Conservation (phyloP, 2,113 vertebrate species). For the Notarius lentiginosus region DNA sequence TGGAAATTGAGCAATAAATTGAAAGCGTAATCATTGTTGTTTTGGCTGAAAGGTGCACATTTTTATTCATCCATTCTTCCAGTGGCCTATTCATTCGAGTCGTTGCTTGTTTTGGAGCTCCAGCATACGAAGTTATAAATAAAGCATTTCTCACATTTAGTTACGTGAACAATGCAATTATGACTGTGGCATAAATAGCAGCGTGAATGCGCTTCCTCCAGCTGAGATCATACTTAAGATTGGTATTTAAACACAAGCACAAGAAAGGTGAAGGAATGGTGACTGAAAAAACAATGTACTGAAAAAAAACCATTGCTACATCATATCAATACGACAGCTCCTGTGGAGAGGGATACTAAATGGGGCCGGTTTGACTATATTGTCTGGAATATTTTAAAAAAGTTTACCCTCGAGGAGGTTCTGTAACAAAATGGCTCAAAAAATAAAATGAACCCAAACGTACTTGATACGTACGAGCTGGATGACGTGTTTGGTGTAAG, state of each 20-base stretch:
- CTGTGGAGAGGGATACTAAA: neutral
- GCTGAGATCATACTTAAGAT: conserved; percentile 58
- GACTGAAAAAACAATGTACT: conserved; percentile 50
- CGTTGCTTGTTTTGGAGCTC: conserved; percentile 32
- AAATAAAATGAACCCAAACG: neutral
- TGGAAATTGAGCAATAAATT: neutral
- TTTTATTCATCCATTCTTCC: conserved; percentile 17
- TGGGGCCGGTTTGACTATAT: neutral
- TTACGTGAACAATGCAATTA: conserved; percentile 60
- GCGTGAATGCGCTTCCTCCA: conserved; percentile 59
- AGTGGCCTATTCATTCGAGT: neutral
- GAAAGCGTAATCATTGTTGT: neutral
- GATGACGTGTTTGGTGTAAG: neutral
- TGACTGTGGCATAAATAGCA: conserved; percentile 62
- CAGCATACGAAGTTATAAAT: conserved; percentile 40
- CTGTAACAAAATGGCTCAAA: too few species aligned
- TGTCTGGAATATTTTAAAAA: neutral
- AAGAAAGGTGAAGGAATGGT: conserved; percentile 39
- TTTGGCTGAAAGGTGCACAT: neutral
- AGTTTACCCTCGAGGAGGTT: neutral
- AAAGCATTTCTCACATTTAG: conserved; percentile 30
- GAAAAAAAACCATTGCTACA: conserved; percentile 31
- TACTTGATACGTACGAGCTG: neutral
- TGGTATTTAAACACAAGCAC: conserved; percentile 53
- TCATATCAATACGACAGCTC: neutral